Evolutionary conservation across 2,113 vertebrate genomes (phyloP).

Genomic region (Xerus inauris): DNA sequence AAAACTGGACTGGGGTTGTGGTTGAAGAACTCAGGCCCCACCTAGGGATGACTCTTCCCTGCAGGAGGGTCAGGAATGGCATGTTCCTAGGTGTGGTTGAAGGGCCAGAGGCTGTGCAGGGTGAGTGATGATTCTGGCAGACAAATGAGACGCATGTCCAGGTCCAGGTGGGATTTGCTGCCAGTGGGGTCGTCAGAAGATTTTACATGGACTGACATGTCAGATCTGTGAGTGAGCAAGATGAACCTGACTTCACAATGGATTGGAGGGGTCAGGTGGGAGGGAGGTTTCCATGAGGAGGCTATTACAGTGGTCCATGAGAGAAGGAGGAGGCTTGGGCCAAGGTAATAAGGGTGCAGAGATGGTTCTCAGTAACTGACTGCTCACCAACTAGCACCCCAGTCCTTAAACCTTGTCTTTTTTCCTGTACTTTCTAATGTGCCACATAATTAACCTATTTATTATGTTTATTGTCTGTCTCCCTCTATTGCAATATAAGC

Average conservation of each 20-base stretch:
- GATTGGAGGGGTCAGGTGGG: neutral
- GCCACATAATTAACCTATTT: neutral
- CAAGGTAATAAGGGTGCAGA: neutral
- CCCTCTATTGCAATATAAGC: neutral
- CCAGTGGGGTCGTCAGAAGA: neutral
- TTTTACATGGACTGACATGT: neutral
- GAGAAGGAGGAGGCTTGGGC: neutral
- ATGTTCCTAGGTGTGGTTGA: neutral
- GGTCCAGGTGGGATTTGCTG: neutral
- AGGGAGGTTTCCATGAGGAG: neutral
- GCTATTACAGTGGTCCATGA: neutral
- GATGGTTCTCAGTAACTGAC: neutral
- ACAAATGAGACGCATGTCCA: neutral
- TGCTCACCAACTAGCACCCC: neutral
- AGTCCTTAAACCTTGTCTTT: neutral
- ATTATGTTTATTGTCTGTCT: neutral
- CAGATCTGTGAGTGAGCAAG: neutral
- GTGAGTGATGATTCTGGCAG: neutral
- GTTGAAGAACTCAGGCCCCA: neutral
- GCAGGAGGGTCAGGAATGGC: neutral
- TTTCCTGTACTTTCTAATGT: neutral
- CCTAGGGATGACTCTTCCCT: no score
- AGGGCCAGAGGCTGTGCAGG: neutral
- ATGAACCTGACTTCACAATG: neutral
- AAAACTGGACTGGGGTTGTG: neutral